Percentiles rank a stretch among this genome's conserved stretches.
Evolutionary conservation across 2,797 vertebrate species (phyloP).

Genomic region (Garrulus glandarius): DNA sequence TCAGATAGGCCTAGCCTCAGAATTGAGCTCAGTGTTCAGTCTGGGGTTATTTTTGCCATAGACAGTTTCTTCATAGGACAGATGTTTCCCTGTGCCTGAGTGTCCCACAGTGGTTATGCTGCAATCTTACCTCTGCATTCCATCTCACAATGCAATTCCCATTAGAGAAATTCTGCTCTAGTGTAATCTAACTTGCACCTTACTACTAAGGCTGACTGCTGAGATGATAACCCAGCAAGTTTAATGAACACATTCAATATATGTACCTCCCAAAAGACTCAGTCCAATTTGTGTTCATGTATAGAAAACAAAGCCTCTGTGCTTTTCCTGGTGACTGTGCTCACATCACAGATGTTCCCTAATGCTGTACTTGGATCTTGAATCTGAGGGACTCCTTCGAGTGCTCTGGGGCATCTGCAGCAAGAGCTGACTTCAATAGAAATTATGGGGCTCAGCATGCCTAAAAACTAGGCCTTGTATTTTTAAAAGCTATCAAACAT

Average conservation of each 20-base stretch:
- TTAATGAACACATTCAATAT: not conserved
- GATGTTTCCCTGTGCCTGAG: not conserved
- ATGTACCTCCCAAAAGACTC: not conserved
- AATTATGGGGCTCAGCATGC: not conserved
- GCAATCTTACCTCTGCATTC: not conserved
- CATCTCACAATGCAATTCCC: not conserved
- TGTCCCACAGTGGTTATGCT: not conserved
- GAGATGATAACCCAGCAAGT: not conserved
- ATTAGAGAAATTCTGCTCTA: not conserved
- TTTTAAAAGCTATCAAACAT: constrained; percentile 31
- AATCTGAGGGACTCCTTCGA: not conserved
- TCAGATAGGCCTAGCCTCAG: not conserved
- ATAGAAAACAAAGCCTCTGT: not conserved
- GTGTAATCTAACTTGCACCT: not conserved
- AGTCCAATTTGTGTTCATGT: not conserved
- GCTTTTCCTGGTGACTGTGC: not conserved
- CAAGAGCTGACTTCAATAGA: not conserved
- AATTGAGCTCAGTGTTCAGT: not conserved
- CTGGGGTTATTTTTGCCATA: not conserved
- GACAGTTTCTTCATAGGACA: not conserved
- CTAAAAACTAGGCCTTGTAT: not conserved
- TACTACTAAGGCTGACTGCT: not conserved
- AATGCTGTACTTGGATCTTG: not conserved
- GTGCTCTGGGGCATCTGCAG: not conserved
- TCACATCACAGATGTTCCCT: not conserved